Conservation (phyloP, 1,140 invertebrate genomes). For the Saccostrea cuccullata region DNA sequence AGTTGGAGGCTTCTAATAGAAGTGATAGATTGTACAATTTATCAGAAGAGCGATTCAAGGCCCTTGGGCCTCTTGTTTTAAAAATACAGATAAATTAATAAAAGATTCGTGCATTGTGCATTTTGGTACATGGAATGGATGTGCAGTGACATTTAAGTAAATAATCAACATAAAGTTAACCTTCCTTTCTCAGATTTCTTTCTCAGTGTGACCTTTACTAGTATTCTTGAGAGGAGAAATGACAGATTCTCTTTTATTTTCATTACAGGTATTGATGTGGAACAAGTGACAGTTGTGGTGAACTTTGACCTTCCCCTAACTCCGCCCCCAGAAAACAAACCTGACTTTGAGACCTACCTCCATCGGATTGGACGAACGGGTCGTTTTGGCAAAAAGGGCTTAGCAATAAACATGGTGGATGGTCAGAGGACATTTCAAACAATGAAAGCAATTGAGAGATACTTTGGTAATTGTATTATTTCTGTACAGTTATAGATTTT, state of each 20-base stretch:
- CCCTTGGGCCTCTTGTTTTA: too few relatives aligned
- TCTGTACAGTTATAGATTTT: too few relatives aligned
- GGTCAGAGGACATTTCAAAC: conserved; percentile 85
- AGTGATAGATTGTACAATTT: too few relatives aligned
- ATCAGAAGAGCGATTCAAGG: too few relatives aligned
- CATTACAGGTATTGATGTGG: conserved; percentile 92
- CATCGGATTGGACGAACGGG: conserved; percentile 98
- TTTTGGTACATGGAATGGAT: too few relatives aligned
- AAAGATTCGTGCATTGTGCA: too few relatives aligned
- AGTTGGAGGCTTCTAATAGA: too few relatives aligned
- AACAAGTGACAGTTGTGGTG: conserved; percentile 94
- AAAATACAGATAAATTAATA: too few relatives aligned
- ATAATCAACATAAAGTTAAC: too few relatives aligned
- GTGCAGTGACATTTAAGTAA: too few relatives aligned
- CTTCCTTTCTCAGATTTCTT: too few relatives aligned
- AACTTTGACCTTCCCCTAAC: conserved; percentile 97
- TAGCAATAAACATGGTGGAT: conserved; percentile 97
- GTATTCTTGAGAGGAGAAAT: neutral
- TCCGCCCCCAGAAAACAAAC: conserved; percentile 80
- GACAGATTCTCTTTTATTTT: neutral
- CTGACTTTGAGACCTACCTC: conserved; percentile 98
- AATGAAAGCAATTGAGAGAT: conserved; percentile 90
- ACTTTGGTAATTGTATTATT: conserved; percentile 85
- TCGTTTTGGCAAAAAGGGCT: conserved; percentile 95
- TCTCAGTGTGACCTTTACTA: neutral